Percentiles rank a stretch among this genome's conserved stretches.
phyloP scores from a whole-genome alignment of 2,113 vertebrate genomes.

The Mustela nigripes region DNA sequence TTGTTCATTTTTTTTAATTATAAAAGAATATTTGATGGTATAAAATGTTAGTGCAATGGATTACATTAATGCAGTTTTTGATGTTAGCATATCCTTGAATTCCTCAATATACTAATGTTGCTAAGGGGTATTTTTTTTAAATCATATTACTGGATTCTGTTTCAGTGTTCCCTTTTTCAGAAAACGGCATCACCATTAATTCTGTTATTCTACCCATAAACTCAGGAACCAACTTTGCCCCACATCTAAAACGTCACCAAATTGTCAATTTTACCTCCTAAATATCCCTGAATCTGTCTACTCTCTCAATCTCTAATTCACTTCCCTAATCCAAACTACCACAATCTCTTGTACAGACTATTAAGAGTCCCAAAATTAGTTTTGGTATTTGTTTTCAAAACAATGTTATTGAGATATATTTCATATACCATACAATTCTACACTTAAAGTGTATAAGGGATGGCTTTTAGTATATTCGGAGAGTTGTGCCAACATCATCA shows the following conservation, averaged over 20 bases:
- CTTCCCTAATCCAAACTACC: background rate
- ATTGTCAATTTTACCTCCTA: background rate
- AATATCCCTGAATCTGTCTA: background rate
- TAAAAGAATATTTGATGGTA: constrained; percentile 24
- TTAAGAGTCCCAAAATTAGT: background rate
- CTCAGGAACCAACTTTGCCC: background rate
- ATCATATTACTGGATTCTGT: background rate
- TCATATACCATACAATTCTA: background rate
- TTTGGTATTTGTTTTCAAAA: background rate
- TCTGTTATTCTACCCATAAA: background rate
- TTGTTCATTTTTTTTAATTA: background rate
- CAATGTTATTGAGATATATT: background rate
- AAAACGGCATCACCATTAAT: constrained; percentile 1
- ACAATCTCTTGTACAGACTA: constrained; percentile 36
- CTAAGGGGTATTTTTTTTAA: background rate
- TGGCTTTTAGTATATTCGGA: background rate
- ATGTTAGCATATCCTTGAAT: constrained; percentile 28
- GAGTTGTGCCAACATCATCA: background rate
- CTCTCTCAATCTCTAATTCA: background rate
- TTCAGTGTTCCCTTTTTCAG: background rate
- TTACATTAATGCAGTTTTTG: constrained; percentile 11
- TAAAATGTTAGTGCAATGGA: constrained; percentile 9
- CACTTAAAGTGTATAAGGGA: constrained; percentile 8
- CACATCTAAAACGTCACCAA: constrained; percentile 8
- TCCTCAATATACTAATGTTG: background rate